Evolutionary conservation across 2,113 vertebrate species (phyloP).

Genomic region (Petrocephalus microphthalmus): DNA sequence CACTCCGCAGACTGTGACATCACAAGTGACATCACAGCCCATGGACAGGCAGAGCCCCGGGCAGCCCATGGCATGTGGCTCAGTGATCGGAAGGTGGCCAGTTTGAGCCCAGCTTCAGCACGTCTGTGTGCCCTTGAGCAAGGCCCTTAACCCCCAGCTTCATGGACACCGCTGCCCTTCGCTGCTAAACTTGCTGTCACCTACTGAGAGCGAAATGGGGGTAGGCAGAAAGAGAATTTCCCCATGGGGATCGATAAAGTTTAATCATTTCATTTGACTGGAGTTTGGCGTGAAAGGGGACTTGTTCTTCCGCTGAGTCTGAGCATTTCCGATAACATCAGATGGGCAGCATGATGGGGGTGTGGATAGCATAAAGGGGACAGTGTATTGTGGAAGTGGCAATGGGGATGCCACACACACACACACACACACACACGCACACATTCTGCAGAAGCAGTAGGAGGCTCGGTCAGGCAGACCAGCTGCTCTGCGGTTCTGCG

Average conservation of each 20-base stretch:
- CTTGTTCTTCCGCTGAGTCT: not conserved
- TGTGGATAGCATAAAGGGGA: not conserved
- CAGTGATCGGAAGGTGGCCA: too few relatives aligned
- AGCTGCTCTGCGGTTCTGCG: conserved; percentile 21
- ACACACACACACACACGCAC: not conserved
- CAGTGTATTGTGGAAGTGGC: not conserved
- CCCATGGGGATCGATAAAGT: too few relatives aligned
- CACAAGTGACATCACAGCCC: not conserved
- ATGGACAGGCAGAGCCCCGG: not conserved
- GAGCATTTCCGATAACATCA: not conserved
- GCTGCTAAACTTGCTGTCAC: too few relatives aligned
- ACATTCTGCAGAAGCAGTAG: not conserved
- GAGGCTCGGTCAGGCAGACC: not conserved
- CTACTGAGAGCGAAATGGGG: too few relatives aligned
- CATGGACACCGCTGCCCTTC: too few relatives aligned
- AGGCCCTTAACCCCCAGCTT: too few relatives aligned
- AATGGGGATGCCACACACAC: not conserved
- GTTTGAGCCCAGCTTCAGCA: too few relatives aligned
- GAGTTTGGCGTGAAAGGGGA: not conserved
- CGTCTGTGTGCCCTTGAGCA: too few relatives aligned
- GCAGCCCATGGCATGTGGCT: too few relatives aligned
- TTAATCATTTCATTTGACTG: not conserved
- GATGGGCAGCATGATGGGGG: not conserved
- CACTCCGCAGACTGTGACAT: not conserved
- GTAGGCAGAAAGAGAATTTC: too few relatives aligned